Evolutionary conservation across 1,140 invertebrate genomes (phyloP).

Genomic region (Magallana ariakensis): DNA sequence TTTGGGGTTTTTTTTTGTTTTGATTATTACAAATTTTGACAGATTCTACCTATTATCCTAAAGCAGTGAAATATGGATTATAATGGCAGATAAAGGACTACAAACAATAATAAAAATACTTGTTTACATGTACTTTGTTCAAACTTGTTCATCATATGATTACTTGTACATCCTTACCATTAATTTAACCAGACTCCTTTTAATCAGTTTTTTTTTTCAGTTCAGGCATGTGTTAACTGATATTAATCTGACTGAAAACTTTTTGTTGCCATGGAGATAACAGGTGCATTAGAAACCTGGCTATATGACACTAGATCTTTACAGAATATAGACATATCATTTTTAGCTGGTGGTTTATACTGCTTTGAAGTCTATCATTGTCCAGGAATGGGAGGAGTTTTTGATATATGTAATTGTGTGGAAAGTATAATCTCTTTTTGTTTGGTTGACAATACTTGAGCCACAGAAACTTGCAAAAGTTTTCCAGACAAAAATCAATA

Average conservation of each 20-base stretch:
- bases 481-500: constrained; percentile 35
- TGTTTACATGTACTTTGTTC: too few species aligned
- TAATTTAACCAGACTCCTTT: neutral
- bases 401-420: neutral
- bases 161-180: too few species aligned
- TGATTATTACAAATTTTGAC: too few species aligned
- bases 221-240: neutral
- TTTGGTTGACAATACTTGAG: constrained; percentile 13
- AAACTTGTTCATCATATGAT: too few species aligned
- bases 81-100: too few species aligned
- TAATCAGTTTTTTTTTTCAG: constrained; percentile 12
- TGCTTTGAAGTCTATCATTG: neutral
- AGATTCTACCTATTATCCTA: too few species aligned
- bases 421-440: neutral
- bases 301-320: constrained; percentile 12
- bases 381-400: neutral
- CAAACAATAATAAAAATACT: too few species aligned
- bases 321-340: neutral
- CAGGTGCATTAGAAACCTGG: constrained; percentile 9
- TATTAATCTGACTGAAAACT: constrained; percentile 11
- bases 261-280: constrained; percentile 30
- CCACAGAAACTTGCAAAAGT: constrained; percentile 19
- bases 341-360: neutral
- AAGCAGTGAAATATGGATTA: too few species aligned
- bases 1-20: too few species aligned